These are phyloP conservation scores for Chaunax sp. DNA, from an alignment of 2,797 vertebrate species.

Conservation along the genomic window DNA sequence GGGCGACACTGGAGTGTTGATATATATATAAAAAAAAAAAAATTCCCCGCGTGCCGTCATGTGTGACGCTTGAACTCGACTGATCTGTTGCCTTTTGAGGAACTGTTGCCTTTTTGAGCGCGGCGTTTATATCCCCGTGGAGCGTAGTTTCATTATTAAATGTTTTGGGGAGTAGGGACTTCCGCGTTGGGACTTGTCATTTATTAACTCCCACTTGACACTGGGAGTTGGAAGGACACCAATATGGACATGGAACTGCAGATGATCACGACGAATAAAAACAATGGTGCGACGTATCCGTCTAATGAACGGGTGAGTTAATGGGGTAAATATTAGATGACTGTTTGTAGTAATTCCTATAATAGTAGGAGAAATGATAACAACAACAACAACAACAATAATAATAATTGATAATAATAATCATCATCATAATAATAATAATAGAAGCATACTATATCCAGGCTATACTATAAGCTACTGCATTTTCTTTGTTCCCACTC, in stretches of 20 bases:
- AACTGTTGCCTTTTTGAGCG: background rate
- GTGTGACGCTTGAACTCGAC: too few relatives aligned
- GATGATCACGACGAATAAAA: rapidly evolving
- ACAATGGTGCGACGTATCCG: background rate
- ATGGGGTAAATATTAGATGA: background rate
- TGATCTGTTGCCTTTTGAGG: too few relatives aligned
- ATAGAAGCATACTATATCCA: too few relatives aligned
- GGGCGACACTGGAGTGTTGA: too few relatives aligned
- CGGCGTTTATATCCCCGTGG: background rate
- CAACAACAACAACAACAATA: too few relatives aligned
- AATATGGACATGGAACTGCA: conserved; percentile 9
- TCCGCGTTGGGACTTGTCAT: conserved; percentile 35
- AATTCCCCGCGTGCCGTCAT: background rate
- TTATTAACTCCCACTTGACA: rapidly evolving
- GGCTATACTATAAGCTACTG: background rate
- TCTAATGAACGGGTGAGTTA: conserved; percentile 37
- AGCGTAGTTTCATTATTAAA: background rate
- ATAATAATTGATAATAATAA: too few relatives aligned
- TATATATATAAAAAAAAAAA: background rate
- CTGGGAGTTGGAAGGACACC: background rate
- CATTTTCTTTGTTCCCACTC: background rate
- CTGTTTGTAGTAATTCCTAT: too few relatives aligned
- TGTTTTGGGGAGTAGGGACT: background rate
- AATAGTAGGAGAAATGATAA: too few relatives aligned
- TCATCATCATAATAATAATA: too few relatives aligned